phyloP scores from a whole-genome alignment of 2,113 vertebrate species.

The Ptychochromis oligacanthus region DNA sequence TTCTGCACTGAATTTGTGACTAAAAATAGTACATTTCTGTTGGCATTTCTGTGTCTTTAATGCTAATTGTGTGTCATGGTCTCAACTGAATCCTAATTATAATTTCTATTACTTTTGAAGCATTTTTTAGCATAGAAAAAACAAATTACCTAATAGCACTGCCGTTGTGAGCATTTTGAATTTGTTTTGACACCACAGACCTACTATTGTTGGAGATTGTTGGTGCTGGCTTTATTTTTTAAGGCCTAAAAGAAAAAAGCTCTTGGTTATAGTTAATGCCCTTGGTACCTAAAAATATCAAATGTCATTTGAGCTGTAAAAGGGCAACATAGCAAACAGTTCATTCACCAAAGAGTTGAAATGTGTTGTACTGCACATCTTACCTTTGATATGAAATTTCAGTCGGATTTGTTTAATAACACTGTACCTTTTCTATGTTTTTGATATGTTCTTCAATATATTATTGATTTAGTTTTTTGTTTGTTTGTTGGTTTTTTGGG shows the following conservation, averaged over 20 bases:
- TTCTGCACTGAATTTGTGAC: not conserved
- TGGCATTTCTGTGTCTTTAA: not conserved
- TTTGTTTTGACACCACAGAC: not conserved
- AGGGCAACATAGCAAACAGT: too few relatives aligned
- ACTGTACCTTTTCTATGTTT: fast-evolving
- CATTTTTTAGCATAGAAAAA: too few relatives aligned
- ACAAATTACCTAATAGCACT: too few relatives aligned
- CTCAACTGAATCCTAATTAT: not conserved
- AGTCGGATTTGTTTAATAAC: not conserved
- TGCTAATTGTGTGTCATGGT: not conserved
- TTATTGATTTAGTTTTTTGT: too few relatives aligned
- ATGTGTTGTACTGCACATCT: not conserved
- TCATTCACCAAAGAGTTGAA: too few relatives aligned
- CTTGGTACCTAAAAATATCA: too few relatives aligned
- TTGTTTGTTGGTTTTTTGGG: too few relatives aligned
- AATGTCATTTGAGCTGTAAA: too few relatives aligned
- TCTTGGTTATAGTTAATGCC: too few relatives aligned
- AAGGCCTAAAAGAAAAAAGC: too few relatives aligned
- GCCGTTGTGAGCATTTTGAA: too few relatives aligned
- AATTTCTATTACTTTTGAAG: not conserved
- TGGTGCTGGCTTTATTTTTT: not conserved
- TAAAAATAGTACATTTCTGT: fast-evolving
- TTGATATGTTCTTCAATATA: too few relatives aligned
- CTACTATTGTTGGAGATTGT: not conserved
- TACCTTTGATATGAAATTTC: fast-evolving